Evolutionary conservation across 92 coral and sea anemone genomes (phyloP).

Genomic region (Siderastrea radians): DNA sequence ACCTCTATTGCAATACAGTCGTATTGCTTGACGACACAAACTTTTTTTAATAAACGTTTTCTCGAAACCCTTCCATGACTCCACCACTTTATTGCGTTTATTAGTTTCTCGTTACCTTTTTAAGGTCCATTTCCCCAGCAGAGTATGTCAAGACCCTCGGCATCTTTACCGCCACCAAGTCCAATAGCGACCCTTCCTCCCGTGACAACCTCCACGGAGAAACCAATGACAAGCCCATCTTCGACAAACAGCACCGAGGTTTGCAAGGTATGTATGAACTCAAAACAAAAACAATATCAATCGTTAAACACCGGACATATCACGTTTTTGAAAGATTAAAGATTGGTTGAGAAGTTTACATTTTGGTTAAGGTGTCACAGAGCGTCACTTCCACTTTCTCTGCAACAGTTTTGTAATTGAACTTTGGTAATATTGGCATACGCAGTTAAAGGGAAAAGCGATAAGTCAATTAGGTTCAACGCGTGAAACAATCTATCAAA

Average conservation of each 20-base stretch:
- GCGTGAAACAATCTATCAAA: too few species aligned
- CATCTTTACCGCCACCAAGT: background rate
- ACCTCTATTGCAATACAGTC: too few species aligned
- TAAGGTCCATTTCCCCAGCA: background rate
- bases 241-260: background rate
- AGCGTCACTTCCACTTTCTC: too few species aligned
- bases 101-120: background rate
- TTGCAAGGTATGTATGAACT: background rate
- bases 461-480: too few species aligned
- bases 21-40: too few species aligned
- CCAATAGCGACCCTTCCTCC: background rate
- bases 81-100: too few species aligned
- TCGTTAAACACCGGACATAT: background rate
- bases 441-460: too few species aligned
- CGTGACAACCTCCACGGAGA: background rate
- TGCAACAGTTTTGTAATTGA: too few species aligned
- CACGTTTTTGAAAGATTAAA: background rate
- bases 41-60: too few species aligned
- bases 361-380: too few species aligned
- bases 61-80: too few species aligned
- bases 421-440: too few species aligned
- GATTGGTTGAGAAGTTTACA: background rate
- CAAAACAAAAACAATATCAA: background rate
- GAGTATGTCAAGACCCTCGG: background rate
- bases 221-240: background rate